Conservation (phyloP, 2,888 invertebrate species). For the Scaptomyza polygonia region DNA sequence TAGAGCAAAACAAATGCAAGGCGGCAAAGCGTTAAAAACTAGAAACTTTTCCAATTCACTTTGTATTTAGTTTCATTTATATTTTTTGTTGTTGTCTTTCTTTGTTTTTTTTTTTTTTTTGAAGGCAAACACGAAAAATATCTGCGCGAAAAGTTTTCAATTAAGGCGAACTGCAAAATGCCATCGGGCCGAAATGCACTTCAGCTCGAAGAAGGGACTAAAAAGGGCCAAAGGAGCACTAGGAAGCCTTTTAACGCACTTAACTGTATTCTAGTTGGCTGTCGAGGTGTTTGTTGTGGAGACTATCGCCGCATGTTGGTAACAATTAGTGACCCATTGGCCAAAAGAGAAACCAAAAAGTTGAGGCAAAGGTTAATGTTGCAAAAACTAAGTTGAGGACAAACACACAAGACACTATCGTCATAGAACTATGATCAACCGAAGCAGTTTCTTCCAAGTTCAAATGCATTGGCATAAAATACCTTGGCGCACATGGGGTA, state of each 20-base stretch:
- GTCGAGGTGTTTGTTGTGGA: conserved; percentile 53
- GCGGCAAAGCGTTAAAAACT: conserved; percentile 75
- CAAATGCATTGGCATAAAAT: conserved; percentile 34
- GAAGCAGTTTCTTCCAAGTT: too few species aligned
- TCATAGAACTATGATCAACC: conserved; percentile 3
- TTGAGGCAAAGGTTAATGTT: conserved; percentile 37
- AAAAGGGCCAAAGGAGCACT: not conserved
- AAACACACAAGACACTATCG: not conserved
- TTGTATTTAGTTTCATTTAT: conserved; percentile 38
- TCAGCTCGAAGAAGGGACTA: conserved; percentile 2
- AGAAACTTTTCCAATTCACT: conserved; percentile 74
- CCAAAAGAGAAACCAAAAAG: conserved; percentile 28
- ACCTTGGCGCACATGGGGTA: not conserved
- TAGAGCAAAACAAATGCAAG: conserved; percentile 70
- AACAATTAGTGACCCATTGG: conserved; percentile 71
- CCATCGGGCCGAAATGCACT: conserved; percentile 52
- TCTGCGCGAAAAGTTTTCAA: conserved; percentile 72
- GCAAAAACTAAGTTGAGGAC: conserved; percentile 26
- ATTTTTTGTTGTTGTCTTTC: conserved; percentile 9
- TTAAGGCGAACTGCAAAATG: conserved; percentile 73
- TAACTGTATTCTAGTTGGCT: conserved; percentile 7
- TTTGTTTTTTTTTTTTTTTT: conserved; percentile 22
- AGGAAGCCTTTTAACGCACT: conserved; percentile 62
- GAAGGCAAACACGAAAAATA: conserved; percentile 65
- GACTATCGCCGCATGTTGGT: conserved; percentile 58